Evolutionary conservation across 2,797 vertebrate genomes (phyloP).

Genomic region (Aythya fuligula): DNA sequence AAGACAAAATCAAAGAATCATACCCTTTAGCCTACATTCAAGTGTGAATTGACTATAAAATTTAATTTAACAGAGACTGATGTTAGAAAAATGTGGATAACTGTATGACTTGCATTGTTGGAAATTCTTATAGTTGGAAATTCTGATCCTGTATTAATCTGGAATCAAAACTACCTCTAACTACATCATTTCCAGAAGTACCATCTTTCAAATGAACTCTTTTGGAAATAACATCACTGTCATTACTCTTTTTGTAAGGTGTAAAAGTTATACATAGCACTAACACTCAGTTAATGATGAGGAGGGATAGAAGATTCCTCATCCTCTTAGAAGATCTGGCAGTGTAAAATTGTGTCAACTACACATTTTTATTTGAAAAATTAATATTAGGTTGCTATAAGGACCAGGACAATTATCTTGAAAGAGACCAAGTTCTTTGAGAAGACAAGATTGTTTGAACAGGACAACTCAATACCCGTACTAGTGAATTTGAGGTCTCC

Average conservation of each 20-base stretch:
- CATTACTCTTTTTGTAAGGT: neutral
- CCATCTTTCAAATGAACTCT: neutral
- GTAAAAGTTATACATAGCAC: neutral
- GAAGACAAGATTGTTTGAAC: neutral
- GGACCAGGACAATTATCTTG: neutral
- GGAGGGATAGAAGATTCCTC: neutral
- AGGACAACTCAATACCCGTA: neutral
- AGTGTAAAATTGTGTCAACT: neutral
- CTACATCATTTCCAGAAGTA: neutral
- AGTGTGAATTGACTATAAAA: neutral
- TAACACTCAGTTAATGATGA: neutral
- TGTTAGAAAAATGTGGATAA: neutral
- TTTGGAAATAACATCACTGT: neutral
- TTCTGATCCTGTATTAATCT: neutral
- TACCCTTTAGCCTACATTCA: neutral
- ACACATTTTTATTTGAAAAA: neutral
- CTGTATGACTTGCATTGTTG: neutral
- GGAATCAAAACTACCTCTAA: neutral
- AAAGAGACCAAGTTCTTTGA: neutral
- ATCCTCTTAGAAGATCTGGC: neutral
- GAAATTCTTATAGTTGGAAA: neutral
- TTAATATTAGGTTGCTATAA: fast-evolving
- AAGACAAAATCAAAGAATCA: neutral
- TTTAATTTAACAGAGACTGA: neutral
- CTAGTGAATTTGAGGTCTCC: neutral